Percentiles rank a stretch among this genome's conserved stretches.
Conservation (phyloP, 2,888 invertebrate genomes). For the Allolobophora icterica region DNA sequence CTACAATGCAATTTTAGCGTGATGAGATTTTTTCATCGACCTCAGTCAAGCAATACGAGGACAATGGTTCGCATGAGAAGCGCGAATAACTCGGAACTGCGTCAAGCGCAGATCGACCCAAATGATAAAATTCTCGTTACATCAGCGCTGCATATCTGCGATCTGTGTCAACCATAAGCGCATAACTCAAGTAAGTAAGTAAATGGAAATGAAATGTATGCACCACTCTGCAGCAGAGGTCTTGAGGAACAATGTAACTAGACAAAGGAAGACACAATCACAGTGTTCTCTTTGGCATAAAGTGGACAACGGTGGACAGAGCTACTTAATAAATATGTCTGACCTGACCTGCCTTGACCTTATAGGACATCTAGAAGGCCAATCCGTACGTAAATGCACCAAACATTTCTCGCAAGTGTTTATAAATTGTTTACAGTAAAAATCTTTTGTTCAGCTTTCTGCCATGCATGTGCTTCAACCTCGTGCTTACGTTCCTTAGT, state of each 20-base stretch:
- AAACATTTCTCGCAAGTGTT: not conserved
- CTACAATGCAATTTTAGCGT: not conserved
- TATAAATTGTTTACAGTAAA: no score
- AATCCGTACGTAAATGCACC: not conserved
- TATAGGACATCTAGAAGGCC: not conserved
- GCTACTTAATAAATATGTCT: no score
- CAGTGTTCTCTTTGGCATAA: not conserved
- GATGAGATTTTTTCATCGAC: conserved; percentile 4
- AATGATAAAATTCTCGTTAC: conserved; percentile 4
- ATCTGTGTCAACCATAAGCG: not conserved
- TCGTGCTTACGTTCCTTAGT: not conserved
- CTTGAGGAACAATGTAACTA: not conserved
- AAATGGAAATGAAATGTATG: not conserved
- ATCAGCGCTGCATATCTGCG: not conserved
- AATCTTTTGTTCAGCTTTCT: not conserved
- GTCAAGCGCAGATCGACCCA: not conserved
- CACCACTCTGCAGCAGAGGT: not conserved
- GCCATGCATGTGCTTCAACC: not conserved
- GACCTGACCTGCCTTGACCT: not conserved
- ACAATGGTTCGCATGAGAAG: not conserved
- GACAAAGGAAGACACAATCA: not conserved
- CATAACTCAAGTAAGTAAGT: conserved; percentile 17
- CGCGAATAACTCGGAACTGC: not conserved
- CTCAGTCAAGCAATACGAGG: not conserved
- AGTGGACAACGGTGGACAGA: not conserved